Conservation (phyloP, 2,888 invertebrate genomes). For the Masnerella sp. region DNA sequence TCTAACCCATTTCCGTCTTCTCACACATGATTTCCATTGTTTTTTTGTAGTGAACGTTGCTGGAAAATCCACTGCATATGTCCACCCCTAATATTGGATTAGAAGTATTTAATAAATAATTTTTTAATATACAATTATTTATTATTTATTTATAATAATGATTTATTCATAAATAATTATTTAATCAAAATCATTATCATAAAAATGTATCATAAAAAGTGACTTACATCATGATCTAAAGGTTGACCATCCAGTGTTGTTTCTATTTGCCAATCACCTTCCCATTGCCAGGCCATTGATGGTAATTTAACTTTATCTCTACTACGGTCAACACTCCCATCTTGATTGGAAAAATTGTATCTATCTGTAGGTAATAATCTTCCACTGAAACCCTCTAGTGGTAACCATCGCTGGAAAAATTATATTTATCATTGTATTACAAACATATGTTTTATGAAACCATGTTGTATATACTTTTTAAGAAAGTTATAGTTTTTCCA, state of each 20-base stretch:
- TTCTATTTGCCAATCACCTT: conserved; percentile 94
- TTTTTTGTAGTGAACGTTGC: conserved; percentile 88
- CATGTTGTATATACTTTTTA: conserved; percentile 10
- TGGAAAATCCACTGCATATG: conserved; percentile 95
- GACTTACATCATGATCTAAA: conserved; percentile 87
- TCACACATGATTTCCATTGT: conserved; percentile 93
- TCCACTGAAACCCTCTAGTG: conserved; percentile 91
- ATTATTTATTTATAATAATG: too few relatives aligned
- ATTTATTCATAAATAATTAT: too few relatives aligned
- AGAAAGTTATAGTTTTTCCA: too few relatives aligned
- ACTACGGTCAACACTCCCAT: conserved; percentile 88
- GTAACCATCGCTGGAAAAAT: conserved; percentile 87
- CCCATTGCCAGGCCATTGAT: conserved; percentile 98
- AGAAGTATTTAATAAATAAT: too few relatives aligned
- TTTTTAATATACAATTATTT: too few relatives aligned
- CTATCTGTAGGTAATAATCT: conserved; percentile 92
- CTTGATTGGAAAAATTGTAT: conserved; percentile 89
- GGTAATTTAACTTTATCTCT: conserved; percentile 91
- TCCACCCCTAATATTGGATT: conserved; percentile 83
- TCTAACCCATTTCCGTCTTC: conserved; percentile 93
- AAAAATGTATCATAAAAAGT: conserved; percentile 23
- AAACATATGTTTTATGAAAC: background rate
- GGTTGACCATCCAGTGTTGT: conserved; percentile 91
- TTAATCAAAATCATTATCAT: too few relatives aligned
- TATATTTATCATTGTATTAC: background rate